phyloP scores from a whole-genome alignment of 2,113 vertebrate genomes.

The Numida meleagris region DNA sequence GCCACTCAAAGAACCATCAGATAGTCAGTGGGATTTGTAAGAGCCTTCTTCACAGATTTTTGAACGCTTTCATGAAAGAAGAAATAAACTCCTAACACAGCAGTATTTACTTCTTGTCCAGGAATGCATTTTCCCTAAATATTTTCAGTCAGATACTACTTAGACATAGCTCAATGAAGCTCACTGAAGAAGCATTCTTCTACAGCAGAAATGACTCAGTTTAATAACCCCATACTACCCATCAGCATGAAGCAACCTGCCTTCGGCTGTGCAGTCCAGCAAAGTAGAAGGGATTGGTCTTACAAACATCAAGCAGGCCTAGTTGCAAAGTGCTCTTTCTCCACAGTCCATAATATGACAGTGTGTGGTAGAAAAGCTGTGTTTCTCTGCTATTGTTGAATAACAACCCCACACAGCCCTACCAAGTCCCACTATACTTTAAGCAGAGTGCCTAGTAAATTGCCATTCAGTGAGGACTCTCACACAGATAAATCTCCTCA shows the following conservation, averaged over 20 bases:
- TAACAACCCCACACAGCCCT: not conserved
- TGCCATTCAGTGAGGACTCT: not conserved
- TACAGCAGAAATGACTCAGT: not conserved
- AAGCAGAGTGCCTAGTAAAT: not conserved
- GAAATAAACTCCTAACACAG: not conserved
- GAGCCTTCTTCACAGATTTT: not conserved
- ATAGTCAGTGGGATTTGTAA: not conserved
- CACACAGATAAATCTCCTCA: not conserved
- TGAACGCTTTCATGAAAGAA: not conserved
- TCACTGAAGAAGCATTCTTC: no score
- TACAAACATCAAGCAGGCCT: not conserved
- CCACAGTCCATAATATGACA: not conserved
- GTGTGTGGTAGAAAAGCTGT: fast-evolving
- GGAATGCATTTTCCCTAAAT: not conserved
- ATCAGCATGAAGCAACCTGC: not conserved
- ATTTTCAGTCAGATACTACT: not conserved
- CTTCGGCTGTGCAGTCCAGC: not conserved
- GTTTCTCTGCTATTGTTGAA: not conserved
- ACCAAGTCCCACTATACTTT: not conserved
- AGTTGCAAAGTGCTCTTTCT: not conserved
- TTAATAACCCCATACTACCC: not conserved
- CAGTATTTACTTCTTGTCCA: not conserved
- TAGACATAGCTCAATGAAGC: not conserved
- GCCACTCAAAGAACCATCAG: not conserved
- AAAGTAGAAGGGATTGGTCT: not conserved